A percentile compares a stretch with the other conserved stretches of the same genome.
phyloP scores from a whole-genome alignment of 2,888 invertebrate genomes.

The Agrotis clavis region DNA sequence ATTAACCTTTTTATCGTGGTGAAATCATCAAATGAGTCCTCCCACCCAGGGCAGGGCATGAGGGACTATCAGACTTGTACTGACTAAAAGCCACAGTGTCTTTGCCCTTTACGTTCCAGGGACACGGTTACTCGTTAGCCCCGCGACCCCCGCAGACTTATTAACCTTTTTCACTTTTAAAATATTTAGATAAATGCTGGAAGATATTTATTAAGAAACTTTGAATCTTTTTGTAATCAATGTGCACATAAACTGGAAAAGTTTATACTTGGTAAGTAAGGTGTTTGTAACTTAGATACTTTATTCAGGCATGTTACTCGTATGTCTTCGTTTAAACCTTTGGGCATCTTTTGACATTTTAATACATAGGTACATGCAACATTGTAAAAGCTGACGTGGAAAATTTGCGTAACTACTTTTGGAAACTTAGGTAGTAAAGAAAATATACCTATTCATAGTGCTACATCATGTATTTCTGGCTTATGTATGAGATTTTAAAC shows the following conservation, averaged over 20 bases:
- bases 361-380: background rate
- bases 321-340: slow-evolving; percentile 16
- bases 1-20: background rate
- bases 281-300: slow-evolving; percentile 19
- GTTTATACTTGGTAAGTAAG: background rate
- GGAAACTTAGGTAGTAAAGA: slow-evolving; percentile 1
- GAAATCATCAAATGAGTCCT: too few species aligned
- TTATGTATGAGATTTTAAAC: slow-evolving; percentile 4
- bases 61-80: too few species aligned
- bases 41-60: too few species aligned
- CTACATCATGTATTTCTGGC: background rate
- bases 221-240: too few species aligned
- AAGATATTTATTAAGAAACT: too few species aligned
- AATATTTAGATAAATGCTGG: background rate
- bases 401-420: slow-evolving; percentile 1
- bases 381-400: background rate
- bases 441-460: background rate
- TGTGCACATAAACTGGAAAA: background rate
- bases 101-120: too few species aligned
- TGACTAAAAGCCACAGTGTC: too few species aligned
- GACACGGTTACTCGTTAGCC: too few species aligned
- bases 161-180: background rate
- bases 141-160: too few species aligned
- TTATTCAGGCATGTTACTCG: slow-evolving; percentile 23
- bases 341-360: slow-evolving; percentile 16